Base-by-base conservation (phyloP, 1,140 invertebrate species). In the Drosophila tristis region DNA sequence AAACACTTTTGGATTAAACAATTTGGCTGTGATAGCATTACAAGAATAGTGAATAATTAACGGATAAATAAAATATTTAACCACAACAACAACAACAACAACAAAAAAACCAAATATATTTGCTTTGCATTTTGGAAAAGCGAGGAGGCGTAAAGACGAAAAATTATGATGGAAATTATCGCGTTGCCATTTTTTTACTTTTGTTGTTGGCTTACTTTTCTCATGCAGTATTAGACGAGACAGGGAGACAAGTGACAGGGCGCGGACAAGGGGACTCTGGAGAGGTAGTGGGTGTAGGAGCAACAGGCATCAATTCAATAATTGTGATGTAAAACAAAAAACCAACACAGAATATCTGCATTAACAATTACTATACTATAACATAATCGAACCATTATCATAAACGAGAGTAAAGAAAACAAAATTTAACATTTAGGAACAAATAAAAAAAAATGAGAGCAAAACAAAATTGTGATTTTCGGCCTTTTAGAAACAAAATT, bases 381-480 rank as follows among this genome's bases (percentile, higher is more conserved):
- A 64, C 44, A 72, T 80, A 76, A 80, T 50, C 72, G 35, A 39
- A 39, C 11, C 35, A 39, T 39, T 74, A 78, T 45, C 35, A 58
- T 45, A 80, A 78, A 71, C 47, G 47, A 80, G 35, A 39, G 35
- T 39, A 39, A 13, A 39, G 35, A 39, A 39, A 80, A 87, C 70
- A 70, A 87, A 90, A 87, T 78, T 78, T 78, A 90, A 91, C 45
- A 54, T 91, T 91, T 91, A 91, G 90, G 86, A 91, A 85, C 71
- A 82, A 80, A 84, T 31, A 8, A 66, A 56, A 76, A 76, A 78
- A 86, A 84, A 60, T 13, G 16, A 59, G 72, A 78, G 54, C 81
- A 90, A 91, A 91, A 80, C 90, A 91, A 91, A 91, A 91, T 91
- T 91, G 90, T 91, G 90, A 91, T 91, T 91, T 91, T 91, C 90